phyloP scores from a whole-genome alignment of 2,113 vertebrate genomes.

The Gorsachius goisagi region DNA sequence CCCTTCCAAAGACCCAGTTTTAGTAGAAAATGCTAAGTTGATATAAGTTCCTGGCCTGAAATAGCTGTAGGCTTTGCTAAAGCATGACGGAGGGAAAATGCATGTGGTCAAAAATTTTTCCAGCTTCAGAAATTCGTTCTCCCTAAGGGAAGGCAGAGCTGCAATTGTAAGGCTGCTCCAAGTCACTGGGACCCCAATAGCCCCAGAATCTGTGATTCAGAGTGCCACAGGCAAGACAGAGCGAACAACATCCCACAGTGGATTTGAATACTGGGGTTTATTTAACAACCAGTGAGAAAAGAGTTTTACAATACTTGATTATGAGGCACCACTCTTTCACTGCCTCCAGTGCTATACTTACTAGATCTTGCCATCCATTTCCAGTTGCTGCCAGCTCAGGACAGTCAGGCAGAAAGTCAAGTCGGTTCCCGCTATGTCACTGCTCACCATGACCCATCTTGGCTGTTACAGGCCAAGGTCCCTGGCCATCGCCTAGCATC shows the following conservation, averaged over 20 bases:
- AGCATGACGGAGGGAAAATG: neutral
- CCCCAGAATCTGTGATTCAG: neutral
- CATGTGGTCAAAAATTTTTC: neutral
- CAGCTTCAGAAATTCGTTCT: neutral
- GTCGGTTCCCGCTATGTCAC: neutral
- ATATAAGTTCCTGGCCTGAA: slow-evolving; percentile 26
- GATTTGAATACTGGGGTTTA: neutral
- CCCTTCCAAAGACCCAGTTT: slow-evolving; percentile 58
- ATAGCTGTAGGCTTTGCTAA: slow-evolving; percentile 27
- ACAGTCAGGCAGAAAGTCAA: neutral
- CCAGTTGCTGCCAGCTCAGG: neutral
- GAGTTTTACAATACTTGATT: neutral
- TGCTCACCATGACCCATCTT: neutral
- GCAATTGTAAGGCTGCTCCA: neutral
- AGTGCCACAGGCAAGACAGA: neutral
- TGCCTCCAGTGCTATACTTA: neutral
- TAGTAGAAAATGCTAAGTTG: slow-evolving; percentile 46
- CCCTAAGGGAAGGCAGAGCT: neutral
- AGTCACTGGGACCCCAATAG: neutral
- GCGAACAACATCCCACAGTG: neutral
- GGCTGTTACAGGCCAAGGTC: neutral
- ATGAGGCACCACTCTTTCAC: neutral
- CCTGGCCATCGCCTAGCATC: neutral
- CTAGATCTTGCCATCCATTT: neutral
- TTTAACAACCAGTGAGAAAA: neutral